Percentiles rank a stretch among this genome's conserved stretches.
These are phyloP conservation scores for Bellardia bayeri DNA, from an alignment of 2,888 invertebrate genomes.

Conservation along the genomic window DNA sequence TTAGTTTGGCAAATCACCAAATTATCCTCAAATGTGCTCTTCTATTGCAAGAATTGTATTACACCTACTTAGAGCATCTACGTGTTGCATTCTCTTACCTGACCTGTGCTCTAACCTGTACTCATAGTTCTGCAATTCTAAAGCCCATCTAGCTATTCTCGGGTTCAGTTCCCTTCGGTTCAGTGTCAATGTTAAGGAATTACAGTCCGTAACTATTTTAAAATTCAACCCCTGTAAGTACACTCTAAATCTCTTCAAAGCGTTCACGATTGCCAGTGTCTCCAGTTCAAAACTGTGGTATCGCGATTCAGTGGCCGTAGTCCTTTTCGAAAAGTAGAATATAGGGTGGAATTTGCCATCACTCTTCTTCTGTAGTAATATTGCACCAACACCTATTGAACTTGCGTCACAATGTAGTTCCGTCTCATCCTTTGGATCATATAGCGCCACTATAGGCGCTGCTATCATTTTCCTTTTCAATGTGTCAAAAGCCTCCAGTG, in stretches of 20 bases:
- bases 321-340: constrained; percentile 77
- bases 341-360: constrained; percentile 77
- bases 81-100: constrained; percentile 70
- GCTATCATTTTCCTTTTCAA: constrained; percentile 62
- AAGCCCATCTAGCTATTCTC: constrained; percentile 75
- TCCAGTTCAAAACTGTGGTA: too few species aligned
- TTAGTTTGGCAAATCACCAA: neutral
- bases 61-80: constrained; percentile 63
- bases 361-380: constrained; percentile 78
- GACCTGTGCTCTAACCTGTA: constrained; percentile 65
- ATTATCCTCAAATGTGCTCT: neutral
- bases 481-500: constrained; percentile 36
- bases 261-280: neutral
- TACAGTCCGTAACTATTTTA: constrained; percentile 11
- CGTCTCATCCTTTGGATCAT: constrained; percentile 77
- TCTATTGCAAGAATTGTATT: neutral
- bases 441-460: constrained; percentile 71
- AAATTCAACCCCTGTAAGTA: neutral
- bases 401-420: constrained; percentile 81
- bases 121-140: constrained; percentile 71
- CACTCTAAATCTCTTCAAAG: neutral
- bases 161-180: constrained; percentile 75
- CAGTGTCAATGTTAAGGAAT: constrained; percentile 65
- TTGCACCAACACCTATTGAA: constrained; percentile 77
- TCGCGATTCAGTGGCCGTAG: neutral